Evolutionary conservation across 2,113 vertebrate species (phyloP).

Genomic region (Thermophis baileyi): DNA sequence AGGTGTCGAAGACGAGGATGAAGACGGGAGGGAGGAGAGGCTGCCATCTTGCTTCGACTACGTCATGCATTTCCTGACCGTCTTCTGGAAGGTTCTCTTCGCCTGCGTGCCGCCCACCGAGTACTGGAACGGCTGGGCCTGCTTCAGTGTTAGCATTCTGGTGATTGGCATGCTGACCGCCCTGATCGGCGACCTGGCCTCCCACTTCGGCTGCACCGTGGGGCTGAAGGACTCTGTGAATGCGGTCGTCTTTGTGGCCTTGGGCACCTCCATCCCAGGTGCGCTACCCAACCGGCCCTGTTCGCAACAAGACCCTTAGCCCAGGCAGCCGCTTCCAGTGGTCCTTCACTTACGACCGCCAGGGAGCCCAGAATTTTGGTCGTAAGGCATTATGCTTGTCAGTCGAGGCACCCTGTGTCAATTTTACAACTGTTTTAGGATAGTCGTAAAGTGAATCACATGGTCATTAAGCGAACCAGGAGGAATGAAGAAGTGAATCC

Average conservation of each 20-base stretch:
- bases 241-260: constrained; percentile 87
- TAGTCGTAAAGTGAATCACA: no score
- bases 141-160: constrained; percentile 83
- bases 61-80: constrained; percentile 90
- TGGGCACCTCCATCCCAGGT: constrained; percentile 92
- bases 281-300: neutral
- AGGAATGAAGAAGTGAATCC: no score
- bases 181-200: constrained; percentile 87
- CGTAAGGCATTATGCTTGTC: no score
- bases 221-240: constrained; percentile 89
- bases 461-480: no score
- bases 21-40: constrained; percentile 77
- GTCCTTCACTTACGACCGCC: neutral
- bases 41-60: constrained; percentile 89
- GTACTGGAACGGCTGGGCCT: constrained; percentile 94
- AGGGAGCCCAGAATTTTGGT: no score
- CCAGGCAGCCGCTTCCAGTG: neutral
- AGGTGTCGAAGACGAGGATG: constrained; percentile 88
- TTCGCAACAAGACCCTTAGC: neutral
- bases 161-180: constrained; percentile 86
- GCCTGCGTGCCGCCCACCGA: constrained; percentile 89
- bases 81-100: constrained; percentile 95
- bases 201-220: constrained; percentile 90
- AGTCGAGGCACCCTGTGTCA: no score
- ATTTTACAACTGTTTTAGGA: no score